A percentile compares a stretch with the other conserved stretches of the same genome.
phyloP scores from a whole-genome alignment of 2,113 vertebrate species.

The Coreoperca whiteheadi region DNA sequence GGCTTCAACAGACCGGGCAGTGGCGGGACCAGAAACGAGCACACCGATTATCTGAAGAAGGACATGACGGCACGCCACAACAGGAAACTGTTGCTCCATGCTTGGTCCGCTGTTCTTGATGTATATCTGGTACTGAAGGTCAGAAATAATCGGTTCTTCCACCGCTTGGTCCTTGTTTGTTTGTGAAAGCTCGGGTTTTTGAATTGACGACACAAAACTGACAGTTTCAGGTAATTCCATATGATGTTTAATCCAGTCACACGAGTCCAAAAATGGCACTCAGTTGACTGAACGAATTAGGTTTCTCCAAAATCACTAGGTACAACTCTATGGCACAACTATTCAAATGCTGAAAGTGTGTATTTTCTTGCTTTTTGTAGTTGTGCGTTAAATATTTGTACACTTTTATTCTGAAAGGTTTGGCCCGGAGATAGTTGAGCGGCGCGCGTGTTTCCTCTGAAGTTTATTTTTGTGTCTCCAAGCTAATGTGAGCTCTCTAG shows the following conservation, averaged over 20 bases:
- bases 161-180: fast-evolving
- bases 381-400: not conserved
- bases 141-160: not conserved
- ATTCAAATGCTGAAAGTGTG: not conserved
- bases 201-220: not conserved
- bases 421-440: slow-evolving; percentile 36
- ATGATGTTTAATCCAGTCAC: not conserved
- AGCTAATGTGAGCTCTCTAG: not conserved
- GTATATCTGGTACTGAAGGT: not conserved
- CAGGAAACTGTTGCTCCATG: not conserved
- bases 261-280: not conserved
- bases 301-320: not conserved
- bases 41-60: fast-evolving
- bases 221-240: not conserved
- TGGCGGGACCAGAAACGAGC: not conserved
- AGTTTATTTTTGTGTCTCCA: not conserved
- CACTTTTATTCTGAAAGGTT: slow-evolving; percentile 37
- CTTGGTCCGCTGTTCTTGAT: not conserved
- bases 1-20: fast-evolving
- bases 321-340: not conserved
- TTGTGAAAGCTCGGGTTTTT: not conserved
- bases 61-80: slow-evolving; percentile 22
- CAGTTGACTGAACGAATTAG: not conserved
- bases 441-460: not conserved
- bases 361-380: not conserved